Evolutionary conservation across 1,140 invertebrate genomes (phyloP).

Genomic region (Conus betulinus): DNA sequence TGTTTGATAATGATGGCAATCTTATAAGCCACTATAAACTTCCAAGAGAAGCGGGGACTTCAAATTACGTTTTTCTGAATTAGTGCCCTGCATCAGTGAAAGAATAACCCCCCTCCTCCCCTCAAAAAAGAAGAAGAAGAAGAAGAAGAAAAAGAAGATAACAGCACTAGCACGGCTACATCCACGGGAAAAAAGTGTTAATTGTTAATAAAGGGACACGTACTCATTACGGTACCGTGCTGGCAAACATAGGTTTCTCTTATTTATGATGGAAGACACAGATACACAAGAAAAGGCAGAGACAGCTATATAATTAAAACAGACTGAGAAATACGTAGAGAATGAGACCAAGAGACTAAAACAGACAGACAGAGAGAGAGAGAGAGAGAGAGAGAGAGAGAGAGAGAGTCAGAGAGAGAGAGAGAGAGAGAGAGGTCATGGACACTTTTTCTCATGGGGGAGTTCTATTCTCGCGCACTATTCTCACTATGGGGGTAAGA

Average conservation of each 20-base stretch:
- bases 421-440: not conserved
- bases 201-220: not conserved
- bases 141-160: too few relatives aligned
- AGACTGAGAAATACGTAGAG: not conserved
- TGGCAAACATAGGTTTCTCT: not conserved
- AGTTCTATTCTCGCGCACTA: too few relatives aligned
- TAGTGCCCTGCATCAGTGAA: too few relatives aligned
- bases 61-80: too few relatives aligned
- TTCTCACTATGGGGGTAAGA: too few relatives aligned
- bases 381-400: not conserved
- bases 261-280: not conserved
- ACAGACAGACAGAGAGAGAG: not conserved
- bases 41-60: too few relatives aligned
- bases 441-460: too few relatives aligned
- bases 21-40: too few relatives aligned
- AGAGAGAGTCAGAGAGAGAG: not conserved
- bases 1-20: too few relatives aligned
- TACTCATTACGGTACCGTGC: not conserved
- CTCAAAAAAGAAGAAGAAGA: too few relatives aligned
- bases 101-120: too few relatives aligned
- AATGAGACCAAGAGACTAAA: not conserved
- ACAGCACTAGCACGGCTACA: too few relatives aligned
- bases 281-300: not conserved
- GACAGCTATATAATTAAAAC: not conserved
- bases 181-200: not conserved